Base-by-base conservation (phyloP, 2,797 vertebrate species). In the Gymnothorax reevesii region DNA sequence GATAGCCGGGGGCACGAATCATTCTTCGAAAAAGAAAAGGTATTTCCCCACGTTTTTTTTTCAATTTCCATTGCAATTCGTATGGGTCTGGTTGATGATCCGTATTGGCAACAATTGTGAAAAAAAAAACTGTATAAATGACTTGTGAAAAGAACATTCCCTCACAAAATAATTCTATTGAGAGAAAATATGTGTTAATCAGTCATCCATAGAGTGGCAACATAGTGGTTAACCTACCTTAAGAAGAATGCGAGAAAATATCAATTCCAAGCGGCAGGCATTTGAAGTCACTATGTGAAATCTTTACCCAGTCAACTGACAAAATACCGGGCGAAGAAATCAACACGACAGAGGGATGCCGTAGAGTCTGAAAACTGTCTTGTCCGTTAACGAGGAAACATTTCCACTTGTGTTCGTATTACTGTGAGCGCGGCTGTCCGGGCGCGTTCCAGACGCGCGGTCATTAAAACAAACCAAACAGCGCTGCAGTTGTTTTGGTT, bases 381-480 rank as follows among this genome's bases (percentile, higher is more conserved):
- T 96, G 97, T 96, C 96, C 97, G 97, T 97, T 97, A 97, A 90
- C 95, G 94, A 96, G 94, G 96, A 97, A 98, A 96, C 97, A 96
- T 98, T 99, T 99, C 97, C 97, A 97, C 97, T 96, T 92, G 95
- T 97, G 97, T 98, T 98, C 97, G 98, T 97, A 96, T 96, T 96
- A 96, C 95, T 95, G 95, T 92, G 94, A 94, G 93, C 94, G 95
- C 95, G 97, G 97, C 97, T 98, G 97, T 97, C 97, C 95, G 96
- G 97, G 97, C 98, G 97, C 96, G 96, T 97, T 97, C 96, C 96
- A 96, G 95, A 97, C 96, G 97, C 96, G 96, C 96, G 97, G 96
- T 98, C 98, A 99, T 99, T 98, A 99, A 98, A 98, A 98, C 97
- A 97, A 97, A 97, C 97, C 97, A 97, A 97, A 97, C 96, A 97